Percentiles rank a stretch among this genome's conserved stretches.
These are phyloP conservation scores for Montipora capricornis DNA, from an alignment of 64 coral and sea anemone genomes.

Conservation along the genomic window DNA sequence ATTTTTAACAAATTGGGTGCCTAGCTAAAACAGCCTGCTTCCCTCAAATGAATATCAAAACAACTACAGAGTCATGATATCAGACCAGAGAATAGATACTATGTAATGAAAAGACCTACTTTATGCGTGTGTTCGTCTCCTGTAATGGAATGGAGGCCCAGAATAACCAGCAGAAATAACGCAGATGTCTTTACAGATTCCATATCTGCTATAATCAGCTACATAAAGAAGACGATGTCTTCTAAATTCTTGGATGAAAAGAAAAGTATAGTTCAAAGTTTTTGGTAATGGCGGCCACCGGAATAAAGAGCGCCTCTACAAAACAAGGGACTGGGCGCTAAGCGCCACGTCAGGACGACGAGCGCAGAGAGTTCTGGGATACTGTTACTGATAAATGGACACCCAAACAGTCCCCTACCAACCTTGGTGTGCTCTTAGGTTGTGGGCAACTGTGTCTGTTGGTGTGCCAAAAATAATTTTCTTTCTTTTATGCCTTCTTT, in stretches of 20 bases:
- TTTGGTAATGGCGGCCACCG: conserved; percentile 81
- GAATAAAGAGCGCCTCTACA: conserved; percentile 74
- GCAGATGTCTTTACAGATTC: conserved; percentile 49
- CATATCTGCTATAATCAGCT: conserved; percentile 57
- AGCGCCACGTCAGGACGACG: conserved; percentile 87
- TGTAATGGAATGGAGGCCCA: conserved; percentile 52
- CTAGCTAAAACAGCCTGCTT: neutral
- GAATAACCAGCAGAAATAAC: conserved; percentile 80
- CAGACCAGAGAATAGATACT: conserved; percentile 1
- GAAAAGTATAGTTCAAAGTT: conserved; percentile 16
- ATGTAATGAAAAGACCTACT: conserved; percentile 71
- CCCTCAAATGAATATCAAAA: neutral
- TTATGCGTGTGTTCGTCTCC: conserved; percentile 98
- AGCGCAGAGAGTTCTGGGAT: conserved; percentile 60
- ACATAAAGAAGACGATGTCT: conserved; percentile 56
- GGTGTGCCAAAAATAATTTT: too few species aligned
- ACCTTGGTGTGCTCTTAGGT: too few species aligned
- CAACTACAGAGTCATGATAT: neutral
- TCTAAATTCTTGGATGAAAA: conserved; percentile 59
- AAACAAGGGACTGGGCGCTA: conserved; percentile 57
- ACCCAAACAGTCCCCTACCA: too few species aligned
- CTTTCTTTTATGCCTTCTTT: too few species aligned
- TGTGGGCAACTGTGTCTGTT: too few species aligned
- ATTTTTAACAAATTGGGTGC: neutral
- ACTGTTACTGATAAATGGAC: too few species aligned